Evolutionary conservation across 2,797 vertebrate genomes (phyloP), one percentile per base, ranked within the genome.

Genomic region (Poeciliopsis paucimaculata): DNA sequence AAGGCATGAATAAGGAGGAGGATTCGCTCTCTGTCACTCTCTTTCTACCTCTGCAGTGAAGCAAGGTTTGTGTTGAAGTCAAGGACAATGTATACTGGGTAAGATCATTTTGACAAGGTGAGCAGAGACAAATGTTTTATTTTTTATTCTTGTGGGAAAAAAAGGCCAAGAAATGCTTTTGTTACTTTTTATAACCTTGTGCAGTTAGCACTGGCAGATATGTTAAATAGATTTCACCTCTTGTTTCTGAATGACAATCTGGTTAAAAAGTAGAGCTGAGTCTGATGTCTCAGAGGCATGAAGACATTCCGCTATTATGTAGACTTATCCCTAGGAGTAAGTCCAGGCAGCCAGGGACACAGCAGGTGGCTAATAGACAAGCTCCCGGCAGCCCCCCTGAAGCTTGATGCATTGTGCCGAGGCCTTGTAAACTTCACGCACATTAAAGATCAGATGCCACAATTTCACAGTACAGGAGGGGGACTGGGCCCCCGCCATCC

Each of bases 401-500:
- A 87, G 92, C 92, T 86, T 73, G 76, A 88, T 92, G 91, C 92
- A 93, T 95, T 95, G 95, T 96, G 95, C 95, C 90, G 93, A 90
- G 91, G 92, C 90, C 94, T 94, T 94, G 95, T 95, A 94, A 95
- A 95, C 95, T 96, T 96, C 95, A 96, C 88, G 91, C 95, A 93
- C 94, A 96, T 96, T 96, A 96, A 93, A 92, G 93, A 95, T 96
- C 95, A 95, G 94, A 96, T 94, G 94, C 92, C 93, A 93, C 95
- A 94, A 96, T 96, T 96, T 96, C 95, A 96, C 95, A 95, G 92
- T 95, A 91, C 94, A 87, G 93, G 90, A 87, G 94, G 93, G 92
- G 93, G 85, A 93, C 84, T 75, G 3, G 87, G 84, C 90, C 87
- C 88, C 84, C 46, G 75, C 84, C 87, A 71, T 71, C 12, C 13